Evolutionary conservation across 2,888 invertebrate genomes (phyloP), one percentile per base, ranked within the genome.

Genomic region (Unio pictorum): DNA sequence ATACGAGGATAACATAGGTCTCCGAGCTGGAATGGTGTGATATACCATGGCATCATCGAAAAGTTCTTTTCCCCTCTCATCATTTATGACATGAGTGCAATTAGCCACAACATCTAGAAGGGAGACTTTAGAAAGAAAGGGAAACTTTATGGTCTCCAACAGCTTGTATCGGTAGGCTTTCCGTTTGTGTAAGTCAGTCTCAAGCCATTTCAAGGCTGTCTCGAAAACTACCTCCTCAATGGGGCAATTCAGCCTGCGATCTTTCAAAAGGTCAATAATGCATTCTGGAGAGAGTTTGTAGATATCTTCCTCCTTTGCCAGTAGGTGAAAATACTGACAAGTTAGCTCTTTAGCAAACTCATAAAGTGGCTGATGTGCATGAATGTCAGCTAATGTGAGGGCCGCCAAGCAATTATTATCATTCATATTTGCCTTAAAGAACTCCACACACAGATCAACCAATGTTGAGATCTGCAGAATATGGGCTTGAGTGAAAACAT

Each of bases 361-460:
- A 66, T 84, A 87, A 66, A 87, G 74, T 20, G 78, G 76, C 23
- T 76, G 72, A 67, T 87, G 87, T n/a, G 80, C 83, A 77, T 86
- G 86, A 11, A 81, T 80, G 66, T 87, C 87, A 0, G 84, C 86
- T 20, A 87, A 75, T 7, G 84, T 86, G 62, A 86, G 71, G 15
- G 85, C 87, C 8, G 84, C 84, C n/a, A 87, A 72, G 76, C 87
- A 87, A 68, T 84, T 87, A 30, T 72, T 73, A 61, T 85, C 85
- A 61, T 80, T 84, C 83, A 87, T 86, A 66, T 83, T 83, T 64
- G 84, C 80, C 68, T 81, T 74, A 60, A 81, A 87, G 80, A 73
- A 82, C 68, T 79, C 83, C 58, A 81, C 84, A 79, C 79, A 85
- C 28, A 79, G 75, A 69, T 75, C 81, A 62, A 76, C 84, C 30